Evolutionary conservation across 2,888 invertebrate genomes (phyloP).

Genomic region (Cistogaster globosa): DNA sequence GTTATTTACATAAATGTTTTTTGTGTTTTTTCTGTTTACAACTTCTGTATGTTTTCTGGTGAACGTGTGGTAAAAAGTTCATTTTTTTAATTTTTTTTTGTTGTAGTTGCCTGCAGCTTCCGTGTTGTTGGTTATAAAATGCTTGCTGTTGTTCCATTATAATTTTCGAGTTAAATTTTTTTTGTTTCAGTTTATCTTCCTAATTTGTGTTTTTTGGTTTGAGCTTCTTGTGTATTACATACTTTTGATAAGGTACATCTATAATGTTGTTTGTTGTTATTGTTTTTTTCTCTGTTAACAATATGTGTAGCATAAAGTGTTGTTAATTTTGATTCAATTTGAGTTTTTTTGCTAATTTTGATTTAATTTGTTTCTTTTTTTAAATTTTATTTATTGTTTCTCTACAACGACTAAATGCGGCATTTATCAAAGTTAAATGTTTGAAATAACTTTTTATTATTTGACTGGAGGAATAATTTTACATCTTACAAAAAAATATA

Average conservation of each 20-base stretch:
- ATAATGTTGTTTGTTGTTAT: conserved; percentile 31
- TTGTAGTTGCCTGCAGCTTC: conserved; percentile 60
- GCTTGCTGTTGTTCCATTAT: conserved; percentile 6
- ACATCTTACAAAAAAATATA: conserved; percentile 66
- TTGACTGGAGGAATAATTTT: conserved; percentile 41
- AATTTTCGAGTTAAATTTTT: conserved; percentile 10
- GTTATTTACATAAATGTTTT: conserved; percentile 17
- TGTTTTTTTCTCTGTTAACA: not conserved
- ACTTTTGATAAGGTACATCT: conserved; percentile 53
- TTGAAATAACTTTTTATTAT: conserved; percentile 1
- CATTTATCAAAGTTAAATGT: conserved; percentile 5
- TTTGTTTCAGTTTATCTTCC: conserved; percentile 9
- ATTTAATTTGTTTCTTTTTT: conserved; percentile 22
- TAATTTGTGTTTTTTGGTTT: conserved; percentile 12
- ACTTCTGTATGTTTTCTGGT: conserved; percentile 31
- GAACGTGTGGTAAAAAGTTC: conserved; percentile 38
- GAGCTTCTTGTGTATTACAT: conserved; percentile 8
- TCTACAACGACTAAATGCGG: conserved; percentile 39
- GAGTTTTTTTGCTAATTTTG: conserved; percentile 1
- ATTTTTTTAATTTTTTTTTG: conserved; percentile 18
- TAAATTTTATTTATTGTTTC: conserved; percentile 35
- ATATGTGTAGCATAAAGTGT: conserved; percentile 2
- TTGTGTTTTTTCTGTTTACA: conserved; percentile 11
- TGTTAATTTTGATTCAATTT: conserved; percentile 28
- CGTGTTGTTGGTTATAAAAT: conserved; percentile 28